Evolutionary conservation across 2,113 vertebrate genomes (phyloP).

Genomic region (Brachypodius melanocephalos): DNA sequence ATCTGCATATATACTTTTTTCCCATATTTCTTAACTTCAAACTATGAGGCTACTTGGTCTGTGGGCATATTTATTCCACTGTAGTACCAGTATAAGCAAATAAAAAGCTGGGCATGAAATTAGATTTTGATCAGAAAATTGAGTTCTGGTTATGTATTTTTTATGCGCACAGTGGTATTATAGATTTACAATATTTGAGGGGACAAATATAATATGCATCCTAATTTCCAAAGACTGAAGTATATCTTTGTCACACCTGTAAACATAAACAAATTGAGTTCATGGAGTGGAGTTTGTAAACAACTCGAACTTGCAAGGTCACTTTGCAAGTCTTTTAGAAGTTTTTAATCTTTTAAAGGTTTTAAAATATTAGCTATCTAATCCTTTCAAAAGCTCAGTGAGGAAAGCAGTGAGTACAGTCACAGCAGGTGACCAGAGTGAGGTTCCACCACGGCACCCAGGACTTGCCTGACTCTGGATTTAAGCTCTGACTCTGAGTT

Average conservation of each 20-base stretch:
- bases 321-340: neutral
- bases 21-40: neutral
- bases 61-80: neutral
- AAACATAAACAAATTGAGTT: neutral
- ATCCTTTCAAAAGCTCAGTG: neutral
- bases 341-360: neutral
- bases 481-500: neutral
- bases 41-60: neutral
- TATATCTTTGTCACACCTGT: neutral
- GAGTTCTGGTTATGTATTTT: neutral
- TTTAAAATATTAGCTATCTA: neutral
- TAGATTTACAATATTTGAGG: neutral
- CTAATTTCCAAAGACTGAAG: neutral
- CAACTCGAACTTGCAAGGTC: neutral
- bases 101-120: constrained; percentile 20
- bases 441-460: too few relatives aligned
- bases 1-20: neutral
- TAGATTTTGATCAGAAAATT: constrained; percentile 13
- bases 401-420: neutral
- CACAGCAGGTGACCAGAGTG: neutral
- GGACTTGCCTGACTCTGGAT: neutral
- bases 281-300: neutral
- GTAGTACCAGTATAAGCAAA: neutral
- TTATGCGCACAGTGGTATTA: neutral
- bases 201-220: neutral